Evolutionary conservation across 2,888 invertebrate genomes (phyloP), one percentile per base, ranked within the genome.

Genomic region (Cremastobaeus sp.): DNA sequence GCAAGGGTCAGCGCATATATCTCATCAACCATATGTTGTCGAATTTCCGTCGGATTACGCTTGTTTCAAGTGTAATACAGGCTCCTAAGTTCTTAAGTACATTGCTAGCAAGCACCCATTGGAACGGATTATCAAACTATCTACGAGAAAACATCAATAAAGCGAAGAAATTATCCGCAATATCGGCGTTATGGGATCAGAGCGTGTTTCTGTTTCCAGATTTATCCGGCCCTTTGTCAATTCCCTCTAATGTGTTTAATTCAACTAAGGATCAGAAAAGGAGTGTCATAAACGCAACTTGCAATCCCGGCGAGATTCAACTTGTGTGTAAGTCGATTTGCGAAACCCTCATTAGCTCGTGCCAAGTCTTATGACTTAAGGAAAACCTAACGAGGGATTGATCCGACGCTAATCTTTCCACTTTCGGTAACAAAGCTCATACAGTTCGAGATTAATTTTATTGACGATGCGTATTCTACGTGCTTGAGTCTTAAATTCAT

Each of bases 1-100:
- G 20, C 18, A 48, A 47, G 37, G 64, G 71, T 52, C 64, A 64
- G 12, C 18, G 69, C 37, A 0, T 30, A 57, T 34, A 50, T 21
- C 43, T 28, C 21, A 20, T 39, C 39, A 35, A 45, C 39, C 71
- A 65, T 52, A 34, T 52, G 59, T 65, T 64, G 57, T 52, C 52
- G 59, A 71, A 71, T 65, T 32, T 45, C 57, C 64, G 5, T 11
- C 20, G 64, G 70, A 55, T 71, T 71, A 71, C 64, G 37, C 57
- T 15, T 71, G 64, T 71, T 50, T 37, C n/a, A 48, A 60, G 54
- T 71, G 70, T 71, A 71, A 71, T 62, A 47, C 57, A 37, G 43
- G 57, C 41, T 71, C 50, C 8, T 17, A 32, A 64, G 64, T 64
- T 70, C 57, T 57, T 64, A 64, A 50, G 48, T 37, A 57, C 45